A percentile compares a stretch with the other conserved stretches of the same genome.
phyloP scores from a whole-genome alignment of 2,797 vertebrate species.

The Heliangelus exortis region DNA sequence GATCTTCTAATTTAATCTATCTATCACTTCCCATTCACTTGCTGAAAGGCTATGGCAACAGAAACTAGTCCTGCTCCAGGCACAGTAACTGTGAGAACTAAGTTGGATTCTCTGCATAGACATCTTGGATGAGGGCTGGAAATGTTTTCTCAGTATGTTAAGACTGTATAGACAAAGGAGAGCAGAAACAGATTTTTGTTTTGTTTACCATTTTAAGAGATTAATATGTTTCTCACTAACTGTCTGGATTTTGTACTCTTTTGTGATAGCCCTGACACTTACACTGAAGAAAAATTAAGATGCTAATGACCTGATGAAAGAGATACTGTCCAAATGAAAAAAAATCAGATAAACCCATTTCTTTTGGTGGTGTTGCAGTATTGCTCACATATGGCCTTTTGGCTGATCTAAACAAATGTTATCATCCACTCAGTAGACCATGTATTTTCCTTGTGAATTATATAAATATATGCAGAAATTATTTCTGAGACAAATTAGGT shows the following conservation, averaged over 20 bases:
- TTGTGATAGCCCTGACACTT: neutral
- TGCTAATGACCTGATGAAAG: neutral
- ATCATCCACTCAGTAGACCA: neutral
- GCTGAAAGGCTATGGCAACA: slow-evolving; percentile 15
- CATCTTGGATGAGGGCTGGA: neutral
- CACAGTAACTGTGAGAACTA: neutral
- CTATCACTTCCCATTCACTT: neutral
- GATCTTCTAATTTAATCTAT: slow-evolving; percentile 39
- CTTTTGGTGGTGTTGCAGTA: neutral
- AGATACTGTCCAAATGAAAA: neutral
- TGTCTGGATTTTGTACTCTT: neutral
- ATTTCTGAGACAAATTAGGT: neutral
- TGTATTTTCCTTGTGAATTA: slow-evolving; percentile 30
- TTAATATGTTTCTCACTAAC: neutral
- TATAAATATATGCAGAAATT: neutral
- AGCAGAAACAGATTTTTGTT: neutral
- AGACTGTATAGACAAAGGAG: neutral
- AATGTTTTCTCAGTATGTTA: neutral
- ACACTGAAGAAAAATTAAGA: neutral
- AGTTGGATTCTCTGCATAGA: neutral
- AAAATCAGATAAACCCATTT: neutral
- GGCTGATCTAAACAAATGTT: neutral
- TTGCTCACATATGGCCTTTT: neutral
- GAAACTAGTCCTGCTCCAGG: neutral
- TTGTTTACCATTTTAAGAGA: neutral